phyloP scores from a whole-genome alignment of 2,888 invertebrate genomes.

The Anthophora plumipes region DNA sequence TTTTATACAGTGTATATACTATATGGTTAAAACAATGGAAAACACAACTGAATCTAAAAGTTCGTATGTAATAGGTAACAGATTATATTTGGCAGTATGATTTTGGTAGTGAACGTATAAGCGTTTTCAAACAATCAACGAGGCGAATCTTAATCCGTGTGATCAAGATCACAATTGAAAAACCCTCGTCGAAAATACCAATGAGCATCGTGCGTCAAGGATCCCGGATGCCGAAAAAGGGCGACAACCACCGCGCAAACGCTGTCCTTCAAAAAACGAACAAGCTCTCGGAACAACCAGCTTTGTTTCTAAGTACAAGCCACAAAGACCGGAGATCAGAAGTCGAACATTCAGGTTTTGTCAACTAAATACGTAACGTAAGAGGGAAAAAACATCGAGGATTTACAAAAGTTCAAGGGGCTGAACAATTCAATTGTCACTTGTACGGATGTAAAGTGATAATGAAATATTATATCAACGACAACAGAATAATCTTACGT shows the following conservation, averaged over 20 bases:
- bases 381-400: neutral
- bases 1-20: neutral
- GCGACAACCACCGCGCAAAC: constrained; percentile 57
- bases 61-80: constrained; percentile 39
- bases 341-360: constrained; percentile 15
- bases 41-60: constrained; percentile 32
- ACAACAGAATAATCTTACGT: no score
- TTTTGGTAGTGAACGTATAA: constrained; percentile 54
- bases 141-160: constrained; percentile 3
- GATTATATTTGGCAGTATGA: constrained; percentile 53
- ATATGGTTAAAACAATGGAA: constrained; percentile 26
- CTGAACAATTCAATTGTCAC: neutral
- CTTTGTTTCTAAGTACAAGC: constrained; percentile 64
- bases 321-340: constrained; percentile 59
- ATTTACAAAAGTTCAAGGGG: neutral
- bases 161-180: constrained; percentile 15
- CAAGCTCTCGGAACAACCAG: constrained; percentile 67
- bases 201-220: neutral
- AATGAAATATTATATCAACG: neutral
- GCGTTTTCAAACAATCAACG: constrained; percentile 36
- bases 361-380: neutral
- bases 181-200: neutral
- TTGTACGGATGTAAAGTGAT: neutral
- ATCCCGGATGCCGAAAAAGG: constrained; percentile 32
- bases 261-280: constrained; percentile 57